phyloP scores from a whole-genome alignment of 64 coral and sea anemone genomes.

The Acropora tenuis region DNA sequence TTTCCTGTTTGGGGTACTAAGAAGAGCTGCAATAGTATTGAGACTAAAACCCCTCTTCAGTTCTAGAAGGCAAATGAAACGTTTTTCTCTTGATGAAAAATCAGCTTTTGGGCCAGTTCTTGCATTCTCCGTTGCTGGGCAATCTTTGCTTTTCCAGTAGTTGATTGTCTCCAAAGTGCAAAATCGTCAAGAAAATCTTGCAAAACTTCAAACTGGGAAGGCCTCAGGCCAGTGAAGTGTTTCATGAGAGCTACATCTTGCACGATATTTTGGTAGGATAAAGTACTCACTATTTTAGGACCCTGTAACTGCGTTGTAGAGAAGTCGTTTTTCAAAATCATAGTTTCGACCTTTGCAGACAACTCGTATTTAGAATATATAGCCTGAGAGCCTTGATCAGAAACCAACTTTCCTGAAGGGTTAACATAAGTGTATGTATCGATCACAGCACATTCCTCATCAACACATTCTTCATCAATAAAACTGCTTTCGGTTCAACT shows the following conservation, averaged over 20 bases:
- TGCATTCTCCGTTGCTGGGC: conserved; percentile 8
- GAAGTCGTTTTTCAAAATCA: conserved; percentile 67
- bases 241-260: conserved; percentile 62
- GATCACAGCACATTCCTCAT: conserved; percentile 10
- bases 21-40: conserved; percentile 47
- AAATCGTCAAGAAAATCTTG: conserved; percentile 69
- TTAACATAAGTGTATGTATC: conserved; percentile 10
- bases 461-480: conserved; percentile 32
- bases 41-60: conserved; percentile 60
- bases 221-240: conserved; percentile 70
- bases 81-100: conserved; percentile 51
- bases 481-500: conserved; percentile 45
- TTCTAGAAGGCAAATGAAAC: conserved; percentile 45
- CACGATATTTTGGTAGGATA: conserved; percentile 64
- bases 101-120: conserved; percentile 41
- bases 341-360: conserved; percentile 60
- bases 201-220: conserved; percentile 65
- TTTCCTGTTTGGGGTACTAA: conserved; percentile 32
- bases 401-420: conserved; percentile 21
- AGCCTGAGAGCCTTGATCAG: conserved; percentile 53
- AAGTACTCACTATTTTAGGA: conserved; percentile 71
- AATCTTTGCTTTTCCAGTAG: conserved; percentile 37
- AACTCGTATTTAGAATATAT: conserved; percentile 64
- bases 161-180: conserved; percentile 65
- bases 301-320: conserved; percentile 40